Percentiles rank a stretch among this genome's conserved stretches.
Conservation (phyloP, 2,888 invertebrate species). For the Himalopsyche tibetana region DNA sequence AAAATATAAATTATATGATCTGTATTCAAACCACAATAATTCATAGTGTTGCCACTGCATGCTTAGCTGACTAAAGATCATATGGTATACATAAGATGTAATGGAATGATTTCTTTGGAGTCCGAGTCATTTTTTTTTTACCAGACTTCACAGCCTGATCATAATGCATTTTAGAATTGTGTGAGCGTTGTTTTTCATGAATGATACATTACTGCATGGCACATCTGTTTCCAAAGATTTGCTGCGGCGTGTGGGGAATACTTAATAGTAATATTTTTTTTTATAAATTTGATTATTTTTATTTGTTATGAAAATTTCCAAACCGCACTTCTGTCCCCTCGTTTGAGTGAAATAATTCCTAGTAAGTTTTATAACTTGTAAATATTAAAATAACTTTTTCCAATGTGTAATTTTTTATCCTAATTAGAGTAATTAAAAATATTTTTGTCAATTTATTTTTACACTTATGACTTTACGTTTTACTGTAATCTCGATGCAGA, state of each 20-base stretch:
- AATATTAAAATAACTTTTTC: slow-evolving; percentile 28
- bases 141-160: no score
- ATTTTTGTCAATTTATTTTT: slow-evolving; percentile 29
- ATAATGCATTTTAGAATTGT: no score
- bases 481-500: background rate
- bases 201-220: no score
- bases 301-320: background rate
- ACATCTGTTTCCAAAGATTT: background rate
- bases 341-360: slow-evolving; percentile 9
- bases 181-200: no score
- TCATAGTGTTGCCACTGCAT: no score
- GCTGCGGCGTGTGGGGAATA: background rate
- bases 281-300: slow-evolving; percentile 3
- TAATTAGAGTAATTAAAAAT: slow-evolving; percentile 4
- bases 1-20: no score
- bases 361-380: slow-evolving; percentile 26
- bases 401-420: slow-evolving; percentile 25
- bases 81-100: no score
- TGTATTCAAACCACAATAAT: no score
- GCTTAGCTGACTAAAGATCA: no score
- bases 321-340: background rate
- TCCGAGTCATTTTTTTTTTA: no score
- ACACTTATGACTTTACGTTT: background rate
- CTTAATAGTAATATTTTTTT: background rate
- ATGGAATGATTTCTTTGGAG: no score